Evolutionary conservation across 1,140 invertebrate genomes (phyloP), one percentile per base, ranked within the genome.

Genomic region (Euura saliciscinereae): DNA sequence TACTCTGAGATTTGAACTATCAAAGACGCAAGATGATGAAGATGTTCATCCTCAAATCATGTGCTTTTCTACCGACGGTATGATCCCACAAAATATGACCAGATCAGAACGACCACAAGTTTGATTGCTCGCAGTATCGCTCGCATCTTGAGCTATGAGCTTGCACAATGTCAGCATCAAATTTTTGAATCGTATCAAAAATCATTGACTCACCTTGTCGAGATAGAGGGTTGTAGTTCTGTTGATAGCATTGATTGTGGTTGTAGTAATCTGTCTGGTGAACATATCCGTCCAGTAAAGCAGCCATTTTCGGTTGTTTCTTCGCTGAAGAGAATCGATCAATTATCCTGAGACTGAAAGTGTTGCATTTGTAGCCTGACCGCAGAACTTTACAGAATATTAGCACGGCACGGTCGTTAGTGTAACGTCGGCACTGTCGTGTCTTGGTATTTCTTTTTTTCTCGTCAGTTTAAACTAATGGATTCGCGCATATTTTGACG

Each of bases 401-500:
- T 28, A 28, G 28, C 28, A 28, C 28, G 28, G 28, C 28, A 28
- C 28, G 28, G 28, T 28, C 28, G 28, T 28, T 28, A 28, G 28
- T 28, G 28, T 28, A 28, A 1, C 28, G 28, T 28, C 28, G 28
- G 28, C 28, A 28, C 28, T 28, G 28, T 28, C 28, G 28, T 28
- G 28, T 28, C 28, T 28, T 28, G 28, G 28, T 28, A 28, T 28
- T 28, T 28, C 28, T 28, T 28, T 28, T 28, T 28, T 28, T 1
- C 28, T 0, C 28, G 28, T 28, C 28, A 28, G 28, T 28, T 28
- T 28, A 28, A n/a, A 6, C 51, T 59, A 59, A 59, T 59, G 51
- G 51, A 59, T 59, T 59, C 51, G 51, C 28, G 28, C 51, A 59
- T 59, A 59, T 59, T 59, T 59, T 59, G 51, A 59, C 51, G 13